These are phyloP conservation scores for Trichopoda pennipes DNA, from an alignment of 2,888 invertebrate genomes.

Conservation along the genomic window DNA sequence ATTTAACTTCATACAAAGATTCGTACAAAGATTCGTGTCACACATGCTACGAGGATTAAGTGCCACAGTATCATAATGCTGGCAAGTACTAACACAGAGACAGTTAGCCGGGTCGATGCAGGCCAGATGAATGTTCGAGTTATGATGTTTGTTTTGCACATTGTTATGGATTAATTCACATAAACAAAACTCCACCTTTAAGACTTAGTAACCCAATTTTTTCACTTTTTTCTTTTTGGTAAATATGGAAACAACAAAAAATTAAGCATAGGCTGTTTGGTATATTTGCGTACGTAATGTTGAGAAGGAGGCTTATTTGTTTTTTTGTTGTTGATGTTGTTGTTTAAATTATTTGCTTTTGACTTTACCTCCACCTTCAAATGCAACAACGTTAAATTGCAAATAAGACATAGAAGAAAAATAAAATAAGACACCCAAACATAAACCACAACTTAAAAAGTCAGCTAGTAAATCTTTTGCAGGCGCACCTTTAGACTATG, in stretches of 20 bases:
- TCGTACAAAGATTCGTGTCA: not conserved
- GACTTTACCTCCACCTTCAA: slow-evolving; percentile 67
- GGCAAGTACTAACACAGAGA: not conserved
- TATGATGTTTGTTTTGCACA: slow-evolving; percentile 17
- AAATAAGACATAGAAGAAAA: slow-evolving; percentile 22
- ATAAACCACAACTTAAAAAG: slow-evolving; percentile 21
- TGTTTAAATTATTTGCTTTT: slow-evolving; percentile 26
- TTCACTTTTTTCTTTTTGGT: slow-evolving; percentile 25
- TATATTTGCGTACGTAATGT: slow-evolving; percentile 14
- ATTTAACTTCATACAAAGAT: slow-evolving; percentile 24
- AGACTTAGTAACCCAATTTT: slow-evolving; percentile 64
- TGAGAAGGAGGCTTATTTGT: slow-evolving; percentile 42
- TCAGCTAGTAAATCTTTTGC: slow-evolving; percentile 24
- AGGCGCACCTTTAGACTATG: slow-evolving; percentile 65
- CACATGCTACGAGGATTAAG: slow-evolving; percentile 15
- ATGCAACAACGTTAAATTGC: slow-evolving; percentile 51
- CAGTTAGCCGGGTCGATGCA: not conserved
- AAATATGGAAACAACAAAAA: slow-evolving; percentile 15
- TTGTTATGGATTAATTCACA: slow-evolving; percentile 33
- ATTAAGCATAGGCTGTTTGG: slow-evolving; percentile 27
- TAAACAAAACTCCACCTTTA: slow-evolving; percentile 61
- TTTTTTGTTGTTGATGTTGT: slow-evolving; percentile 28
- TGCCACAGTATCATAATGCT: slow-evolving; percentile 5
- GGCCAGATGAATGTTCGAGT: slow-evolving; percentile 1
- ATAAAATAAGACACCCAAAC: slow-evolving; percentile 59